Evolutionary conservation across 2,888 invertebrate genomes (phyloP).

Genomic region (Agonopterix arenella): DNA sequence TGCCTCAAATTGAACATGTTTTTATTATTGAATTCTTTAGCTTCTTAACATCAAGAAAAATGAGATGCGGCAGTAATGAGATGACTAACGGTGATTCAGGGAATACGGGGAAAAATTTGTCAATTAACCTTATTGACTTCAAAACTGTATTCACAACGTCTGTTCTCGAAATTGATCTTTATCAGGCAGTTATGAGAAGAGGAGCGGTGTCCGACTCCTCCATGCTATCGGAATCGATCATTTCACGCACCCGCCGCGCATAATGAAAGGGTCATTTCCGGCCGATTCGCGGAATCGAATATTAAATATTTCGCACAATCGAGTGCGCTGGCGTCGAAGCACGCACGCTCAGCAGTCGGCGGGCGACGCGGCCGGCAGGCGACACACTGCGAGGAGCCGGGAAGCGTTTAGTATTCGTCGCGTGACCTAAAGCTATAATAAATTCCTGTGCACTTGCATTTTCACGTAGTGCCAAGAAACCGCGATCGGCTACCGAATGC

Average conservation of each 20-base stretch:
- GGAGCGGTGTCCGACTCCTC: slow-evolving; percentile 27
- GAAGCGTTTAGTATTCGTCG: slow-evolving; percentile 53
- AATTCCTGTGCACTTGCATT: slow-evolving; percentile 74
- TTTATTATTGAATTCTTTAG: no score
- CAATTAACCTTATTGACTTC: slow-evolving; percentile 5
- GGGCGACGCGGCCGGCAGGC: slow-evolving; percentile 33
- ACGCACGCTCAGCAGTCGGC: slow-evolving; percentile 35
- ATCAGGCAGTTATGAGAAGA: slow-evolving; percentile 44
- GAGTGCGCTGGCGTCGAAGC: slow-evolving; percentile 5
- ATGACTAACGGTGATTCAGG: neutral
- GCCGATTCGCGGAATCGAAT: slow-evolving; percentile 59
- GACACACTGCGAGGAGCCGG: slow-evolving; percentile 18
- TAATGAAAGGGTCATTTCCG: slow-evolving; percentile 67
- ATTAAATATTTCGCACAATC: slow-evolving; percentile 39
- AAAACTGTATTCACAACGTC: slow-evolving; percentile 1
- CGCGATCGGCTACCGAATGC: slow-evolving; percentile 61
- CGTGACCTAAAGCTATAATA: slow-evolving; percentile 58
- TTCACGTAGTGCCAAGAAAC: slow-evolving; percentile 68
- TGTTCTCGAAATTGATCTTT: slow-evolving; percentile 30
- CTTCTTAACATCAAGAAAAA: no score
- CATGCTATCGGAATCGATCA: slow-evolving; percentile 51
- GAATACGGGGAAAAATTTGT: slow-evolving; percentile 1
- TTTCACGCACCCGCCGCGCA: slow-evolving; percentile 59
- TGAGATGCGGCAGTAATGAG: neutral
- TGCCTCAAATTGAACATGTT: no score